Conservation (phyloP, 2,888 invertebrate species). For the Clistopyga incitator region DNA sequence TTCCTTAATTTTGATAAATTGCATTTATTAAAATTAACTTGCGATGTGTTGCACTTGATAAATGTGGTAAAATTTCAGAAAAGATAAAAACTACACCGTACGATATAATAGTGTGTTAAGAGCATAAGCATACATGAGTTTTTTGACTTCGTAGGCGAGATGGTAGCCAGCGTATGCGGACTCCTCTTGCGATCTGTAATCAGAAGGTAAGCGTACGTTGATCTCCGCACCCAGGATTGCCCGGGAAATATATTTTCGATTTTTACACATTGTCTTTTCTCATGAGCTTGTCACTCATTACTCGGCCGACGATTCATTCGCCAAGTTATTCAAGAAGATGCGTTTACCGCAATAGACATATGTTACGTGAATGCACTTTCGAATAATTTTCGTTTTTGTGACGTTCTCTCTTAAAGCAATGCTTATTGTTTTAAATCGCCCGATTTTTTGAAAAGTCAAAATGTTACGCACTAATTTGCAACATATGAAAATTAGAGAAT, state of each 20-base stretch:
- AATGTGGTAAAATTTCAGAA: constrained; percentile 29
- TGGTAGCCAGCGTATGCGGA: constrained; percentile 98
- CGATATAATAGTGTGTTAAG: constrained; percentile 82
- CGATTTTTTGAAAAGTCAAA: too few species aligned
- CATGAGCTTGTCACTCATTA: background rate
- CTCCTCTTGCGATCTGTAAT: constrained; percentile 95
- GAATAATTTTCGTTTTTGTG: too few species aligned
- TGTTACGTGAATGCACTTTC: background rate
- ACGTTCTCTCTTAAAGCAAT: too few species aligned
- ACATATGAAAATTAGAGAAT: too few species aligned
- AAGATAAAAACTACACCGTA: constrained; percentile 40
- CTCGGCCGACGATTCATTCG: constrained; percentile 6
- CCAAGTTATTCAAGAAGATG: background rate
- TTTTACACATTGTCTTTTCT: constrained; percentile 4
- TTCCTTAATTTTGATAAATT: background rate
- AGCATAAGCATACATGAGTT: constrained; percentile 97
- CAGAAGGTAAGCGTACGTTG: constrained; percentile 84
- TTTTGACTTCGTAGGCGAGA: constrained; percentile 99
- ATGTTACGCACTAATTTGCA: too few species aligned
- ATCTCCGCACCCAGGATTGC: constrained; percentile 55
- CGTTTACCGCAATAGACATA: constrained; percentile 4
- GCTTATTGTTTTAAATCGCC: too few species aligned
- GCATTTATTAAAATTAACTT: background rate
- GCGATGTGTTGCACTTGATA: background rate
- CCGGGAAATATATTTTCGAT: constrained; percentile 26